phyloP scores from a whole-genome alignment of 23 tunicate genomes.

The Clavelina lepadiformis region DNA sequence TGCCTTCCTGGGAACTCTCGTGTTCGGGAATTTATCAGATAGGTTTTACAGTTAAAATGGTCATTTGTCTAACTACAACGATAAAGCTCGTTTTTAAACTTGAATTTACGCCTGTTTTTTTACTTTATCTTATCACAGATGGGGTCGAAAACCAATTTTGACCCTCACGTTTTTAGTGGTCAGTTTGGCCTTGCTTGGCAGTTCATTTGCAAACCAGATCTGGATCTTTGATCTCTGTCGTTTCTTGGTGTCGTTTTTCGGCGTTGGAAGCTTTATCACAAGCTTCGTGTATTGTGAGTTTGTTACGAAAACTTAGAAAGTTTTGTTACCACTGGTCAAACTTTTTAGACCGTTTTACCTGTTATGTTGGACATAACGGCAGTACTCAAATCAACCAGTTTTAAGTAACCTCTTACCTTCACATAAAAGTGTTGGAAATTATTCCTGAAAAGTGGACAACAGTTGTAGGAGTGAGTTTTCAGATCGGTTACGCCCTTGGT shows the following conservation, averaged over 20 bases:
- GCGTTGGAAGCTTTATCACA: conserved; percentile 41
- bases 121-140: too few species aligned
- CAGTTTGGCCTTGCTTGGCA: conserved; percentile 33
- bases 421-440: conserved; percentile 76
- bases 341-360: too few species aligned
- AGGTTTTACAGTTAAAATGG: too few species aligned
- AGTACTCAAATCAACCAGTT: too few species aligned
- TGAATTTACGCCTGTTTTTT: too few species aligned
- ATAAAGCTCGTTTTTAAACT: too few species aligned
- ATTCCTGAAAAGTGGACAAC: conserved; percentile 42
- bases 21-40: conserved; percentile 35
- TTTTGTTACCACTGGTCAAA: too few species aligned
- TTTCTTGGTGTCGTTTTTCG: conserved; percentile 47
- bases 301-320: too few species aligned
- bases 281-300: conserved; percentile 60
- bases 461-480: conserved; percentile 54
- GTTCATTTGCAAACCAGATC: conserved; percentile 29
- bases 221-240: conserved; percentile 55
- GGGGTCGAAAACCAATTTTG: conserved; percentile 50
- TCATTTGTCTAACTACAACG: too few species aligned
- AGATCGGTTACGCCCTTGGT: conserved; percentile 56
- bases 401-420: too few species aligned
- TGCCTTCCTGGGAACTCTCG: conserved; percentile 15
- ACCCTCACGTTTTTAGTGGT: conserved; percentile 15
- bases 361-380: too few species aligned